Conservation (phyloP, 2,797 vertebrate genomes). For the Schizopygopsis pylzovi region DNA sequence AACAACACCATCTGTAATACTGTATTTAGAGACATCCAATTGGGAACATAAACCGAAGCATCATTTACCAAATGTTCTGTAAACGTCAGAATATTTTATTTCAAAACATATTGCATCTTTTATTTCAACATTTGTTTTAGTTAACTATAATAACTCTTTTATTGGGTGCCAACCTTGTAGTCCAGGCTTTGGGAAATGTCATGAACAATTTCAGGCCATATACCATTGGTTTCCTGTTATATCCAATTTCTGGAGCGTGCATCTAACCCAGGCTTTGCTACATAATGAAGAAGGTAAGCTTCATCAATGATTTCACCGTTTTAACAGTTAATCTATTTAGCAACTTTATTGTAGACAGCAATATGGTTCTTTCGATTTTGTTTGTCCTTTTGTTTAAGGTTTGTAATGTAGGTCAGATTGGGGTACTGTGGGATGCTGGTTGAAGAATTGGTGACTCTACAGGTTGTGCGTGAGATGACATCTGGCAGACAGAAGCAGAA, state of each 20-base stretch:
- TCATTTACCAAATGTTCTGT: not conserved
- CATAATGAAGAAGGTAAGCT: not conserved
- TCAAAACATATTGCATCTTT: not conserved
- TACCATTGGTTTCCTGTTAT: not conserved
- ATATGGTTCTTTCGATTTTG: not conserved
- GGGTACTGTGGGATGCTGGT: not conserved
- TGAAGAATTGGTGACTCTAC: not conserved
- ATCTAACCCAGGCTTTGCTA: not conserved
- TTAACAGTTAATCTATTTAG: not conserved
- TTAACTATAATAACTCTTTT: not conserved
- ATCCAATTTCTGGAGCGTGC: not conserved
- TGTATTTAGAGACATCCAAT: slow-evolving; percentile 9
- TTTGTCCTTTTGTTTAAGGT: not conserved
- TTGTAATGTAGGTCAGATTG: not conserved
- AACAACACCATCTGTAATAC: not conserved
- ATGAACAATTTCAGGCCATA: not conserved
- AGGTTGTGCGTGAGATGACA: not conserved
- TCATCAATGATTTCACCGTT: not conserved
- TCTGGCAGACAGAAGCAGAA: no score
- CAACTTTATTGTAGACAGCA: not conserved
- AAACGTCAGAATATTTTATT: not conserved
- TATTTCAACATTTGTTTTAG: not conserved
- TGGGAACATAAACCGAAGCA: not conserved
- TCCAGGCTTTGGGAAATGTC: not conserved
- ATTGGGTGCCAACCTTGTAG: not conserved